Base-by-base conservation (phyloP, 2,797 vertebrate genomes). In the Paguma larvata region DNA sequence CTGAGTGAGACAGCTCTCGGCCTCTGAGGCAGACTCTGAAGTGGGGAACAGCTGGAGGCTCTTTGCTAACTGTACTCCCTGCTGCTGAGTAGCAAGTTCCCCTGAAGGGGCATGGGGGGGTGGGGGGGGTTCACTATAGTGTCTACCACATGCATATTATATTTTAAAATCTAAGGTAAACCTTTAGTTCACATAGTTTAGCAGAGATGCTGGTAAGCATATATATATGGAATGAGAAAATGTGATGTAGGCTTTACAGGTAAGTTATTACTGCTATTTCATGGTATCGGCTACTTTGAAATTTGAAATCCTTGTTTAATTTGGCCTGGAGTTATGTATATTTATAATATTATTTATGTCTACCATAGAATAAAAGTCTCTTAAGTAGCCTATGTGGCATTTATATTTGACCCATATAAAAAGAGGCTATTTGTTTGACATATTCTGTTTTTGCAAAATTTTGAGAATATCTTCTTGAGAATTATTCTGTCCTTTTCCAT, bases 261-360 rank as follows among this genome's bases (percentile, higher is more conserved):
- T 92, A 32, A 80, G 41, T 85, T 93, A 62, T 73, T 92, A 62
- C 38, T 95, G 56, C 30, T 93, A 38, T 63, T 92, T 95, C 53
- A 72, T 79, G 19, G 10, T 62, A 46, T 84, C 92, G 41, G 3
- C 8, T 92, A 21, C 86, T 97, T 96, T 53, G 34, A 95, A 96
- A 84, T 92, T n/a, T 79, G 85, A 48, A 95, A 68, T 79, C 15
- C 21, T 86, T 80, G 21, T n/a, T 92, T 62, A 80, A 18, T 95
- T 86, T 96, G 59, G 2, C 53, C 72, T 80, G 44, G 38, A 86
- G 19, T 90, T 95, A 32, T 59, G 25, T 41, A 63, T 30, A 21
- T 94, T 92, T 51, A 51, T 91, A 85, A 85, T 83, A 90, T 88
- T 73, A 38, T 51, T 85, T 92, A 75, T 93, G 34, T 93, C 68